phyloP scores from a whole-genome alignment of 2,113 vertebrate species.

The Elgaria multicarinata region DNA sequence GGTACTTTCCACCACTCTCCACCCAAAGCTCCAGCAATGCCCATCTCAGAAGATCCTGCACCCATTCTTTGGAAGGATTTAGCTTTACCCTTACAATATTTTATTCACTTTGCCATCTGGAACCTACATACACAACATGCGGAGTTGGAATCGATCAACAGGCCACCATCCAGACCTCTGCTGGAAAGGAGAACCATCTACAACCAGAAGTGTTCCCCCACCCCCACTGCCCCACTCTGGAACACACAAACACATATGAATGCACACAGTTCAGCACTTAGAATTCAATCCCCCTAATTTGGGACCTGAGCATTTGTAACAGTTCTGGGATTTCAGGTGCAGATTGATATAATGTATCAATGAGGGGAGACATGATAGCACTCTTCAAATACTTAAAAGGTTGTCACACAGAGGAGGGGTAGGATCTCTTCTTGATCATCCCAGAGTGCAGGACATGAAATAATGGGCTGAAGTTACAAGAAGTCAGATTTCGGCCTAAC shows the following conservation, averaged over 20 bases:
- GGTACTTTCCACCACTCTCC: neutral
- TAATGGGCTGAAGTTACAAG: too few relatives aligned
- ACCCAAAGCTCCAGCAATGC: neutral
- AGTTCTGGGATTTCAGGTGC: neutral
- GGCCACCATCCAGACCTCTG: neutral
- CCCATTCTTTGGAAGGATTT: neutral
- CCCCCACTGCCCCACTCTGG: neutral
- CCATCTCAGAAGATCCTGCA: neutral
- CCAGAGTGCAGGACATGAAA: too few relatives aligned
- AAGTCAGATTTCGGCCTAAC: too few relatives aligned
- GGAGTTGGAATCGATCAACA: neutral
- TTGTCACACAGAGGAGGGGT: too few relatives aligned
- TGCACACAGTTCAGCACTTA: neutral
- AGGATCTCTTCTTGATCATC: too few relatives aligned
- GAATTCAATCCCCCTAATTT: neutral
- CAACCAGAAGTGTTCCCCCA: neutral
- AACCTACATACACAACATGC: neutral
- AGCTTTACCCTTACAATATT: neutral
- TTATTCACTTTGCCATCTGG: neutral
- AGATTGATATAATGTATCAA: slow-evolving; percentile 1
- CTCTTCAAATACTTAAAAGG: too few relatives aligned
- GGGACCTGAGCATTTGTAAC: neutral
- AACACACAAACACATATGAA: neutral
- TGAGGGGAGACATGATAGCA: too few relatives aligned
- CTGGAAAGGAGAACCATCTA: neutral